These are phyloP conservation scores for Hydropotes inermis DNA, from an alignment of 2,113 vertebrate genomes.

Conservation along the genomic window DNA sequence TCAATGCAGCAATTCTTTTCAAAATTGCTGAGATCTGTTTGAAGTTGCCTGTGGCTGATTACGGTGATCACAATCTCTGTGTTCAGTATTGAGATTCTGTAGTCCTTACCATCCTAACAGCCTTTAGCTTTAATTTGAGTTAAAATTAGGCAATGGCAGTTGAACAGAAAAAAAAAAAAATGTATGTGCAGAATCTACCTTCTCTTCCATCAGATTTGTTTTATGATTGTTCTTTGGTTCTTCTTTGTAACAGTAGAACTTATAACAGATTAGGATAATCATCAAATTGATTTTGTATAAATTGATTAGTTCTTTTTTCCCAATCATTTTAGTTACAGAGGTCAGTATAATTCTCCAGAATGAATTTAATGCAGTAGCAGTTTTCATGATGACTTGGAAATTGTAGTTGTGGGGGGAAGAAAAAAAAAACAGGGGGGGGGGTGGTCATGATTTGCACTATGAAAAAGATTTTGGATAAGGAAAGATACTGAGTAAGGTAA, in stretches of 20 bases:
- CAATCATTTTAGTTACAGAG: not conserved
- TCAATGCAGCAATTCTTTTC: not conserved
- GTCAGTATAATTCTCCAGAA: not conserved
- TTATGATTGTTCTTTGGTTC: not conserved
- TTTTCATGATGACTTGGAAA: not conserved
- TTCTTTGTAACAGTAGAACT: not conserved
- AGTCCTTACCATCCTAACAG: not conserved
- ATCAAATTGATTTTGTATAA: not conserved
- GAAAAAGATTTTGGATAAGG: slow-evolving; percentile 31
- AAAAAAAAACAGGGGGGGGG: not conserved
- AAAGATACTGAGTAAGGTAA: not conserved
- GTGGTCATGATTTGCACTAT: not conserved
- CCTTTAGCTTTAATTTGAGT: not conserved
- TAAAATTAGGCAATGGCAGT: not conserved
- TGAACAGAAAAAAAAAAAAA: not conserved
- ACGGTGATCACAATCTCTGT: not conserved
- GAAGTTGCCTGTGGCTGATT: not conserved
- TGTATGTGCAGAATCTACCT: not conserved
- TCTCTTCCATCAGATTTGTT: not conserved
- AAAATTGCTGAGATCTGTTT: slow-evolving; percentile 16
- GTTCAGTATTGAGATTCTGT: not conserved
- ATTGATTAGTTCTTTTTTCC: not conserved
- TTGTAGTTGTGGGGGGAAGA: not conserved
- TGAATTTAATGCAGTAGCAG: not conserved
- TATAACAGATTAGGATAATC: not conserved